Base-by-base conservation (phyloP, 2,888 invertebrate genomes). In the Morinoia aosen region DNA sequence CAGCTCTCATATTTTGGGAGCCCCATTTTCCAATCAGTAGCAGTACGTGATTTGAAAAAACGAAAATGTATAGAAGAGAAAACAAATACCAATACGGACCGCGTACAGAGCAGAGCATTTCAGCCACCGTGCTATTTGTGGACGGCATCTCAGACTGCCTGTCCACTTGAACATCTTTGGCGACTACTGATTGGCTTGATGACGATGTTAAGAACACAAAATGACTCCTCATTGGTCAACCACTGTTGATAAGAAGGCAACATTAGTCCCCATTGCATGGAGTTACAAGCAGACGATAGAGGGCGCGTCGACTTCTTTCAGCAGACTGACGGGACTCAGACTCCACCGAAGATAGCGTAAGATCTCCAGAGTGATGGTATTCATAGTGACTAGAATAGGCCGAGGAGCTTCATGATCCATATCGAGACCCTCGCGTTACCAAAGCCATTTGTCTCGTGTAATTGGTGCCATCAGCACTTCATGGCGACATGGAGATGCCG, bases 361-460 rank as follows among this genome's bases (percentile, higher is more conserved):
- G 76, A 76, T 76, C 76, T 76, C 2, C 33, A 33, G 76, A 25
- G 76, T 76, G 76, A 76, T 76, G 14, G 33, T 76, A 76, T 76
- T 76, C 76, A 76, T 76, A 76, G 76, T 76, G 76, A 76, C 76
- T 76, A 76, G 76, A 76, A 76, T 76, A 76, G 76, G 33, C 76
- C 25, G 25, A 10, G 25, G 90, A 48, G 90, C 40, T 40, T 11
- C 48, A 56, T 93, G 93, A 39, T n/a, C 93, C 93, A 57, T 57
- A 57, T 93, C 39, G 93, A 93, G 57, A 12, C 39, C 12, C 93
- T 93, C 33, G 93, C 93, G 93, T 93, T 93, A 57, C 93, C 93
- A 19, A 93, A 39, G 56, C 40, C 93, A 93, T 93, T 93, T 93
- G 57, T 93, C 93, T 93, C 48, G 1, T 57, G 57, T 93, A 93